A percentile compares a stretch with the other conserved stretches of the same genome.
Evolutionary conservation across 1,140 invertebrate species (phyloP).

Genomic region (Monochamus saltuarius): DNA sequence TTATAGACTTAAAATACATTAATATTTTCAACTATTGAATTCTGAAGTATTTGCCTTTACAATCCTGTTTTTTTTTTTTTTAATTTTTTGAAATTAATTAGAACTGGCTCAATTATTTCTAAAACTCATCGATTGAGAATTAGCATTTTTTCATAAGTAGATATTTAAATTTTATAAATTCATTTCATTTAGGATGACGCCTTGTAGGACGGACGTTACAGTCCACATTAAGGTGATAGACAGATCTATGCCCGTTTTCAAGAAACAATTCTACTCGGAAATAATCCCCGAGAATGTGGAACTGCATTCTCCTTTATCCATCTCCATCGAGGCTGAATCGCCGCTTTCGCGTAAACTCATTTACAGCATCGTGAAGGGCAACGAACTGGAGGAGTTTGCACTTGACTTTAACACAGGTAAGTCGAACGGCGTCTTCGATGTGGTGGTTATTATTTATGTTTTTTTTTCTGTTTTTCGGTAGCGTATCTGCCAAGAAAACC

Average conservation of each 20-base stretch:
- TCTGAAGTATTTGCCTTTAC: too few relatives aligned
- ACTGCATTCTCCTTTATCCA: constrained; percentile 72
- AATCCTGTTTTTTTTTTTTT: too few relatives aligned
- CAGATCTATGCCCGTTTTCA: constrained; percentile 83
- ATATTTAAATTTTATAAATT: too few relatives aligned
- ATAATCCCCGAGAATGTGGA: constrained; percentile 79
- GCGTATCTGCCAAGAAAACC: neutral
- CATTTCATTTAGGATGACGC: constrained; percentile 71
- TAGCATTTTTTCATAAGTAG: too few relatives aligned
- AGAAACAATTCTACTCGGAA: constrained; percentile 82
- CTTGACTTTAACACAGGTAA: constrained; percentile 88
- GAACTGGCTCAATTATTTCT: too few relatives aligned
- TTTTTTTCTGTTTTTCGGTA: constrained; percentile 2
- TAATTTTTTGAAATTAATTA: too few relatives aligned
- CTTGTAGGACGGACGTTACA: constrained; percentile 74
- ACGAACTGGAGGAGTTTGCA: constrained; percentile 77
- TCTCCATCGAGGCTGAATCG: constrained; percentile 80
- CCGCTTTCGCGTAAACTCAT: constrained; percentile 67
- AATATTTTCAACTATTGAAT: too few relatives aligned
- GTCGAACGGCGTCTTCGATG: constrained; percentile 31
- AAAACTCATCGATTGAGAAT: too few relatives aligned
- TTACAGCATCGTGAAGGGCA: constrained; percentile 77
- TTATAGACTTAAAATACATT: too few relatives aligned
- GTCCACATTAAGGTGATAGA: constrained; percentile 87
- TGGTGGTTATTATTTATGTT: too few relatives aligned